Evolutionary conservation across 2,797 vertebrate genomes (phyloP).

Genomic region (Micropoecilia bifurca): DNA sequence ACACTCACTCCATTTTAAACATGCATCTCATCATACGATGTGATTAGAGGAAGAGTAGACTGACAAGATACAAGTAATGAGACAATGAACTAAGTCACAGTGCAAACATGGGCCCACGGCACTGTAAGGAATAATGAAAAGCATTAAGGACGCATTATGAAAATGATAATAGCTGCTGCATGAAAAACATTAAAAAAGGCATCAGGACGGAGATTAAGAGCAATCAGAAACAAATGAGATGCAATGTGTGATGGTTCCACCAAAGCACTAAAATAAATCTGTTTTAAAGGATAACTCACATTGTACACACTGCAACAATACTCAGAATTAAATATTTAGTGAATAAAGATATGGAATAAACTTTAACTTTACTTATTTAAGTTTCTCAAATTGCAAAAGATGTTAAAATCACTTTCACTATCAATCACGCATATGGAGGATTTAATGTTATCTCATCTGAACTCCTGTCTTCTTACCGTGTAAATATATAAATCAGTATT

Average conservation of each 20-base stretch:
- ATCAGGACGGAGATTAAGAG: conserved; percentile 14
- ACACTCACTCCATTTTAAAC: conserved; percentile 30
- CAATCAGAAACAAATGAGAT: conserved; percentile 3
- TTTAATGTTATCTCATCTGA: conserved; percentile 44
- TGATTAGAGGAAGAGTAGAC: conserved; percentile 12
- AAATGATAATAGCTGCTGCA: conserved; percentile 24
- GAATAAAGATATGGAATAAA: neutral
- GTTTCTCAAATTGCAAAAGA: neutral
- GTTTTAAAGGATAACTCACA: neutral
- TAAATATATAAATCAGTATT: neutral
- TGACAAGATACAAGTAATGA: conserved; percentile 16
- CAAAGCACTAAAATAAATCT: neutral
- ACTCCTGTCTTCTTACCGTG: conserved; percentile 5
- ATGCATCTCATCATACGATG: conserved; percentile 1
- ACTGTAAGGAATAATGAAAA: conserved; percentile 22
- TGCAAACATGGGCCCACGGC: conserved; percentile 11
- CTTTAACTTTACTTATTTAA: neutral
- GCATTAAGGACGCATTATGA: conserved; percentile 8
- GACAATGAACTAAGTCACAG: conserved; percentile 24
- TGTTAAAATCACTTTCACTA: neutral
- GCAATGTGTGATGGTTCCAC: neutral
- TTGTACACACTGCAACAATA: neutral
- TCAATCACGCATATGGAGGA: conserved; percentile 14
- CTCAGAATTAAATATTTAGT: neutral
- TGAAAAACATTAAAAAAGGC: conserved; percentile 16